These are phyloP conservation scores for Suricata suricatta DNA, from an alignment of 2,113 vertebrate species.

Conservation along the genomic window DNA sequence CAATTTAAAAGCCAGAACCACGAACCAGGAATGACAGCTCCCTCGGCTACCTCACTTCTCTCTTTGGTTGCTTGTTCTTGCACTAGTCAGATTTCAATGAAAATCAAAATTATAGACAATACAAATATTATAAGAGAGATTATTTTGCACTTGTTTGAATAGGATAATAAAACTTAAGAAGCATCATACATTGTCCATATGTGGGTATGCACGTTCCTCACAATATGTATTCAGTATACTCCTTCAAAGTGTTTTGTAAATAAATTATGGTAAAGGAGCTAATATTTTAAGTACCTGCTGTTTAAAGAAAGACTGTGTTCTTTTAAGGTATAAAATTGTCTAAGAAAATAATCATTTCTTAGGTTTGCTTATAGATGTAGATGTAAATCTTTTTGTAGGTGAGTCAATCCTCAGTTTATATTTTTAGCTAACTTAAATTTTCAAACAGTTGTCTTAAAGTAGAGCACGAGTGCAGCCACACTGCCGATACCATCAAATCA, in stretches of 20 bases:
- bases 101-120: slow-evolving; percentile 13
- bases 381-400: not conserved
- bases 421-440: slow-evolving; percentile 19
- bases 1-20: not conserved
- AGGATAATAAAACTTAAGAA: slow-evolving; percentile 13
- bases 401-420: not conserved
- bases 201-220: not conserved
- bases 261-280: slow-evolving; percentile 26
- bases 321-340: not conserved
- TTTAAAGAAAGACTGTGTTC: slow-evolving; percentile 14
- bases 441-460: slow-evolving; percentile 5
- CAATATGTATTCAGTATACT: slow-evolving; percentile 17
- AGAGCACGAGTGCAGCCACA: not conserved
- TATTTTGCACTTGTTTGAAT: slow-evolving; percentile 16
- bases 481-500: not conserved
- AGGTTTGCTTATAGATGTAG: not conserved
- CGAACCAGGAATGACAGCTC: not conserved
- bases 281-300: slow-evolving; percentile 36
- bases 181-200: not conserved
- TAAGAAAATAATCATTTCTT: slow-evolving; percentile 15
- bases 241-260: not conserved
- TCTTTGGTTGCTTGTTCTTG: not conserved
- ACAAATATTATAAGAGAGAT: not conserved
- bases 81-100: slow-evolving; percentile 29
- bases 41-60: not conserved